Evolutionary conservation across 2,797 vertebrate genomes (phyloP).

Genomic region (Crax fasciolata): DNA sequence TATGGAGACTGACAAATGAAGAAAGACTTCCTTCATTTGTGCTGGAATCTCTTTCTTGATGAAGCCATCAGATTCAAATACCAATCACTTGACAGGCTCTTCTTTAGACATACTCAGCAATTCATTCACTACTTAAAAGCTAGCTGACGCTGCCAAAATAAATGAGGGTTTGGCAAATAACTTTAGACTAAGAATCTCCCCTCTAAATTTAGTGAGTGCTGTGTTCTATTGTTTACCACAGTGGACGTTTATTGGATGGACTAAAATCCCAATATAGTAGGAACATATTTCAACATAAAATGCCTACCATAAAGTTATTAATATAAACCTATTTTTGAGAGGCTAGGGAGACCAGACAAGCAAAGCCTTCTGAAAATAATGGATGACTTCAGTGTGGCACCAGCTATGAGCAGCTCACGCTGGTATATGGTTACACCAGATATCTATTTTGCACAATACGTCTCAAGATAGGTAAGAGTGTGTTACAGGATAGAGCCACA

Average conservation of each 20-base stretch:
- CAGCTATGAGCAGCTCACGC: neutral
- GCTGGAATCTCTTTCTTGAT: neutral
- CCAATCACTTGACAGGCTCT: neutral
- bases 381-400: conserved; percentile 63
- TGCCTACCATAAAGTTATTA: conserved; percentile 1
- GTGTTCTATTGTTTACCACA: neutral
- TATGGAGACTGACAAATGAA: conserved; percentile 8
- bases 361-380: conserved; percentile 71
- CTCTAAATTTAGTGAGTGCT: neutral
- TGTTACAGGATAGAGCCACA: conserved; percentile 7
- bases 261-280: neutral
- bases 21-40: conserved; percentile 9
- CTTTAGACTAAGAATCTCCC: neutral
- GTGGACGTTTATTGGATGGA: neutral
- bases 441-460: conserved; percentile 47
- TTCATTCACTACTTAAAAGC: conserved; percentile 26
- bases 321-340: conserved; percentile 34
- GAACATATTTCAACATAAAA: conserved; percentile 11
- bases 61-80: conserved; percentile 21
- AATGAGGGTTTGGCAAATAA: conserved; percentile 10
- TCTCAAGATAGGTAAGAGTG: conserved; percentile 52
- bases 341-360: neutral
- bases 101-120: conserved; percentile 19
- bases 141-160: neutral
- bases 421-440: conserved; percentile 53